Evolutionary conservation across 2,113 vertebrate species (phyloP).

Genomic region (Merops nubicus): DNA sequence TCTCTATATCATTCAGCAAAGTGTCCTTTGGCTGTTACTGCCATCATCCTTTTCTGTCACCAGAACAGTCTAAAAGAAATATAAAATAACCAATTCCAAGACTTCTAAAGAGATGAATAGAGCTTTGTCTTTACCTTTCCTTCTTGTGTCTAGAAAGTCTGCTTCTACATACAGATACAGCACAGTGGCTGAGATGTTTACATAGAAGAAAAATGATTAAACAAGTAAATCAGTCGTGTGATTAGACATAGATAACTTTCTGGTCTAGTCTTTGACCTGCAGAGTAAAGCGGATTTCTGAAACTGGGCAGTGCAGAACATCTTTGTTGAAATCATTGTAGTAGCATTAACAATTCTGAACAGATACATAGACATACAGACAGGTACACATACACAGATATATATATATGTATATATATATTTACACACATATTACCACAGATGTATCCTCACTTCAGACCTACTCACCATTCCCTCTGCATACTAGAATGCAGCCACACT

Average conservation of each 20-base stretch:
- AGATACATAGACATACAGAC: no score
- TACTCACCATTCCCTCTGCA: background rate
- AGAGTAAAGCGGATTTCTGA: background rate
- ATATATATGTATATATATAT: no score
- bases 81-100: background rate
- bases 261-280: background rate
- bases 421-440: background rate
- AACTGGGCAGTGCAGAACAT: background rate
- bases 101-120: background rate
- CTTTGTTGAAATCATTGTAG: background rate
- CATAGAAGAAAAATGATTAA: background rate
- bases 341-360: background rate
- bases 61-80: background rate
- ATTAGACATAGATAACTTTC: background rate
- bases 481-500: background rate
- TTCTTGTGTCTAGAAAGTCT: background rate
- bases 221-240: background rate
- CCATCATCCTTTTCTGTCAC: background rate
- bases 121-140: background rate
- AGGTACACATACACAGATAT: no score
- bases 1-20: background rate
- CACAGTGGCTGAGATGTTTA: background rate
- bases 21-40: background rate
- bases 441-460: background rate
- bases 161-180: background rate